Percentiles rank a stretch among this genome's conserved stretches.
Evolutionary conservation across 2,888 invertebrate genomes (phyloP).

Genomic region (Ferdinandea cuprea): DNA sequence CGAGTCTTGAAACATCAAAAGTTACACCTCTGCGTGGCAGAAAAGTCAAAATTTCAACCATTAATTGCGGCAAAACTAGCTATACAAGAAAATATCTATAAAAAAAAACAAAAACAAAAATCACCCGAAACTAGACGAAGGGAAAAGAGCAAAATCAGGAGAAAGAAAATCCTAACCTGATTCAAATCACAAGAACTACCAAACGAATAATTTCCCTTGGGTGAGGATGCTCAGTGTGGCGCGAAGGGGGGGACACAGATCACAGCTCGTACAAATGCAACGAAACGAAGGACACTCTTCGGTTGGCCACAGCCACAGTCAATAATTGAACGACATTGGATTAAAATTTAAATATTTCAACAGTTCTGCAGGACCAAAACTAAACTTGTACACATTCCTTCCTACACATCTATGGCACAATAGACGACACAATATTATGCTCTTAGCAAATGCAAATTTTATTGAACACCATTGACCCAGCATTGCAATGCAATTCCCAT

Average conservation of each 20-base stretch:
- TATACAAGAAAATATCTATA: no score
- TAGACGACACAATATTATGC: slow-evolving; percentile 41
- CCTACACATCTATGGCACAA: slow-evolving; percentile 63
- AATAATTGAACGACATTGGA: slow-evolving; percentile 74
- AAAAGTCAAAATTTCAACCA: slow-evolving; percentile 46
- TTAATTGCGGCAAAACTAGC: slow-evolving; percentile 62
- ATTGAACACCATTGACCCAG: slow-evolving; percentile 54
- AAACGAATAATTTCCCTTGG: slow-evolving; percentile 72
- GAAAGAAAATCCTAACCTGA: neutral
- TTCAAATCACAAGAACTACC: slow-evolving; percentile 47
- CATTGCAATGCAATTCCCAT: slow-evolving; percentile 48
- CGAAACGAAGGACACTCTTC: slow-evolving; percentile 64
- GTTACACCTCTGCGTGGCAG: slow-evolving; percentile 42
- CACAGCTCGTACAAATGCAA: slow-evolving; percentile 32
- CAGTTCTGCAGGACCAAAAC: slow-evolving; percentile 57
- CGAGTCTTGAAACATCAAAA: neutral
- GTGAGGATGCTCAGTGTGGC: slow-evolving; percentile 30
- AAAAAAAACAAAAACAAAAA: neutral
- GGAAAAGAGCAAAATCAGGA: neutral
- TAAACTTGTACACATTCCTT: neutral
- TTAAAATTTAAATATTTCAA: slow-evolving; percentile 74
- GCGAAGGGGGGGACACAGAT: slow-evolving; percentile 31
- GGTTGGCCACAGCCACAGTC: slow-evolving; percentile 70
- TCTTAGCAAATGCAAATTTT: slow-evolving; percentile 65
- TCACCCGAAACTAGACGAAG: neutral